Percentiles rank a stretch among this genome's conserved stretches.
Evolutionary conservation across 2,888 invertebrate genomes (phyloP).

Genomic region (Drosophila paramelanica): DNA sequence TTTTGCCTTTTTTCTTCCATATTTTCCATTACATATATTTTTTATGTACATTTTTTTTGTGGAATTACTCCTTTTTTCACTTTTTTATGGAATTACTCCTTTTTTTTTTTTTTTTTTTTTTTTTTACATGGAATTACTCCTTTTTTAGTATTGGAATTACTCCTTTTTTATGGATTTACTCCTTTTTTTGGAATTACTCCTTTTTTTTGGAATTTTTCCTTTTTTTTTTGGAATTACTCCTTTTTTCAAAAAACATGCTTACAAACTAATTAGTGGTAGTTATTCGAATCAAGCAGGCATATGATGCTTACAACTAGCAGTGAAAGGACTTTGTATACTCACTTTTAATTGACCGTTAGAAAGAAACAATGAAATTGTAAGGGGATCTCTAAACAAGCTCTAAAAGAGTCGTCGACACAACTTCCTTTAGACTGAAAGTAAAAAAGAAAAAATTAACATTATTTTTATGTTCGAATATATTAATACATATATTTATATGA

Average conservation of each 20-base stretch:
- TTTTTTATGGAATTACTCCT: conserved; percentile 40
- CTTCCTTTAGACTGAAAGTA: conserved; percentile 83
- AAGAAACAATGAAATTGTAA: conserved; percentile 84
- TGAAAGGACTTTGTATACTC: conserved; percentile 64
- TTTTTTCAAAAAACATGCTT: conserved; percentile 58
- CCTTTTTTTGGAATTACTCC: conserved; percentile 52
- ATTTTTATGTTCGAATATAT: conserved; percentile 30
- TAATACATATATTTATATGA: neutral
- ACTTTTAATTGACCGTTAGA: conserved; percentile 83
- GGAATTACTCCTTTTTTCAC: conserved; percentile 41
- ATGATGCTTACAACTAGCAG: conserved; percentile 21
- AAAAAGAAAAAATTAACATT: conserved; percentile 36
- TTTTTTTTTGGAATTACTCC: conserved; percentile 43
- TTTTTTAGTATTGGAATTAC: conserved; percentile 39
- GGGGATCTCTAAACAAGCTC: conserved; percentile 81
- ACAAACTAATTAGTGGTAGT: conserved; percentile 47
- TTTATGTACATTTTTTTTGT: conserved; percentile 35
- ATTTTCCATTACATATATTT: conserved; percentile 38
- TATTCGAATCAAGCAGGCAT: conserved; percentile 32
- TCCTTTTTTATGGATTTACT: conserved; percentile 49
- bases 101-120: conserved; percentile 43
- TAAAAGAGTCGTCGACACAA: conserved; percentile 81
- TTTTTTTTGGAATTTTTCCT: conserved; percentile 37
- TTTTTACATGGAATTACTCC: conserved; percentile 34
- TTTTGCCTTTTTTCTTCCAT: conserved; percentile 45